These are phyloP conservation scores for Phaedon cochleariae DNA, from an alignment of 2,888 invertebrate species.

Conservation along the genomic window DNA sequence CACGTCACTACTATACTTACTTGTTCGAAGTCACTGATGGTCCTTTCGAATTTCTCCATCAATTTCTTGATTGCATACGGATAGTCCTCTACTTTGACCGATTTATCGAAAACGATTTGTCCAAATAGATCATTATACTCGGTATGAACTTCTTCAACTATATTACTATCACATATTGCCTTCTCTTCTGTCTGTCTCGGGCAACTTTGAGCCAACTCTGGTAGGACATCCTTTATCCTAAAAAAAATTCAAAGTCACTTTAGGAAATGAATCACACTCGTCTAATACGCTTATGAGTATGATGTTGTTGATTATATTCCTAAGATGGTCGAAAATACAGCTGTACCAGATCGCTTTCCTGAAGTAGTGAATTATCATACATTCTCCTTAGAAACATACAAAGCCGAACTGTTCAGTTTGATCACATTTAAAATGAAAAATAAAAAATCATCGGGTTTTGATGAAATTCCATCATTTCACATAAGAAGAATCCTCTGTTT, in stretches of 20 bases:
- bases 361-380: too few species aligned
- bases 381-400: too few species aligned
- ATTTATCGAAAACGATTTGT: slow-evolving; percentile 45
- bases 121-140: slow-evolving; percentile 42
- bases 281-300: too few species aligned
- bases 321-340: too few species aligned
- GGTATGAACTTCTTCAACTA: slow-evolving; percentile 42
- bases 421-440: neutral
- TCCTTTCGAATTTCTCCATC: slow-evolving; percentile 46
- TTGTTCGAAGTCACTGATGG: slow-evolving; percentile 43
- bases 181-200: slow-evolving; percentile 19
- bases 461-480: neutral
- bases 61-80: slow-evolving; percentile 44
- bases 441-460: neutral
- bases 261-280: too few species aligned
- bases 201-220: slow-evolving; percentile 41
- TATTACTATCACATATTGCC: slow-evolving; percentile 38
- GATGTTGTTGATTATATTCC: too few species aligned
- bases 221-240: slow-evolving; percentile 47
- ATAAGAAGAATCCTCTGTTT: neutral
- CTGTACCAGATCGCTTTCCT: too few species aligned
- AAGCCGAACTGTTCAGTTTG: too few species aligned
- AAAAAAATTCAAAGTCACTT: too few species aligned
- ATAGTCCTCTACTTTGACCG: slow-evolving; percentile 48
- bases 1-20: too few species aligned